Percentiles rank a stretch among this genome's conserved stretches.
Evolutionary conservation across 2,888 invertebrate genomes (phyloP).

Genomic region (Phaedon cochleariae): DNA sequence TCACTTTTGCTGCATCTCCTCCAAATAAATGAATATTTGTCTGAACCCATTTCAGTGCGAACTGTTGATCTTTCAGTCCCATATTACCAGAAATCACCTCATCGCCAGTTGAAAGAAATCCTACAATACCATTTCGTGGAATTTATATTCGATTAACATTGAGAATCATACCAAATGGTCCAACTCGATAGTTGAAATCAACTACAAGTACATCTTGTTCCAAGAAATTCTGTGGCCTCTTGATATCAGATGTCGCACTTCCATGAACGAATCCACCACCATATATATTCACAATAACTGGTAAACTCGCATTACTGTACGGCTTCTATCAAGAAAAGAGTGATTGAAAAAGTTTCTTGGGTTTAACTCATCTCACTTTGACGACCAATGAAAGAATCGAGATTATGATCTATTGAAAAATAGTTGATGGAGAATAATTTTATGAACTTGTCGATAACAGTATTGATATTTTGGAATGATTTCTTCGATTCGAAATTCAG

Average conservation of each 20-base stretch:
- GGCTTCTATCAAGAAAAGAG: slow-evolving; percentile 18
- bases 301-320: slow-evolving; percentile 12
- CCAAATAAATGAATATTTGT: slow-evolving; percentile 31
- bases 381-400: no score
- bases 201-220: slow-evolving; percentile 44
- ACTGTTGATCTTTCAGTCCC: slow-evolving; percentile 31
- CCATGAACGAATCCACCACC: slow-evolving; percentile 45
- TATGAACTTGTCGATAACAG: no score
- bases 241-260: slow-evolving; percentile 23
- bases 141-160: background rate
- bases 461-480: no score
- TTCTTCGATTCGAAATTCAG: no score
- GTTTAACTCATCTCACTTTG: no score
- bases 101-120: slow-evolving; percentile 45
- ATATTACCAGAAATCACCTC: slow-evolving; percentile 40
- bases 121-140: slow-evolving; percentile 17
- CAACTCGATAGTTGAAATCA: slow-evolving; percentile 45
- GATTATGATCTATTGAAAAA: no score
- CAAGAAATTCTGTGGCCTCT: slow-evolving; percentile 42
- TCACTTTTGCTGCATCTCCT: slow-evolving; percentile 31
- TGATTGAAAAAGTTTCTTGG: no score
- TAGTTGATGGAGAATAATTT: no score
- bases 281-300: slow-evolving; percentile 43
- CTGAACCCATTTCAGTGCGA: slow-evolving; percentile 32
- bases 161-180: slow-evolving; percentile 44